These are phyloP conservation scores for Spodoptera exigua DNA, from an alignment of 2,888 invertebrate genomes.

Conservation along the genomic window DNA sequence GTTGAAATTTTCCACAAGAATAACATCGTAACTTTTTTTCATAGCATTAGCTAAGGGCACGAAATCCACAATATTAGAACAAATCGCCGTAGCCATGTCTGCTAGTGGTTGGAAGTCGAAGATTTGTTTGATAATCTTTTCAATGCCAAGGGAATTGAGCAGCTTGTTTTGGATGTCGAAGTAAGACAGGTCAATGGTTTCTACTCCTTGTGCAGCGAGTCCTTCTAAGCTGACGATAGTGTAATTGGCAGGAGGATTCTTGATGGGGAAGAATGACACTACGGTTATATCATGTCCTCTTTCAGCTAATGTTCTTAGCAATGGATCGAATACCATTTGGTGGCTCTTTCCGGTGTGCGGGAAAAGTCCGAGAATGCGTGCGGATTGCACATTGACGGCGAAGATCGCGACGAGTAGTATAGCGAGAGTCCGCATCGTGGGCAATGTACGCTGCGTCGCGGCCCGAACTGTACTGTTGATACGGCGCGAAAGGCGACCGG, in stretches of 20 bases:
- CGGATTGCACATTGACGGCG: constrained; percentile 69
- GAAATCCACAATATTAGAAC: constrained; percentile 77
- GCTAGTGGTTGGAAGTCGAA: constrained; percentile 72
- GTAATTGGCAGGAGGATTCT: constrained; percentile 81
- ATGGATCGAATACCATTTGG: constrained; percentile 89
- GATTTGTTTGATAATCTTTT: constrained; percentile 68
- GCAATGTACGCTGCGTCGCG: constrained; percentile 59
- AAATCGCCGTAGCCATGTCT: constrained; percentile 75
- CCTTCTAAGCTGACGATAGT: constrained; percentile 83
- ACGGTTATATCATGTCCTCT: constrained; percentile 90
- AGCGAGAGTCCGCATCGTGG: constrained; percentile 71
- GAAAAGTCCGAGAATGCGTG: constrained; percentile 89
- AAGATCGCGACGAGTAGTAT: constrained; percentile 63
- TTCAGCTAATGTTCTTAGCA: constrained; percentile 86
- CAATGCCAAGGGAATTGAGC: constrained; percentile 66
- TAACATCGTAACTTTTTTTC: constrained; percentile 89
- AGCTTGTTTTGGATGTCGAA: constrained; percentile 69
- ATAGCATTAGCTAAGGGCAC: constrained; percentile 76
- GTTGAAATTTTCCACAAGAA: constrained; percentile 90
- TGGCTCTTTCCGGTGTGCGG: constrained; percentile 90
- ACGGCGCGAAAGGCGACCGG: constrained; percentile 23
- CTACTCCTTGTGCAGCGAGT: constrained; percentile 74
- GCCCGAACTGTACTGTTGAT: constrained; percentile 56
- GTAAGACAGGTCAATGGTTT: constrained; percentile 71
- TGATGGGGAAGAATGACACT: constrained; percentile 89